Conservation (phyloP, 2,797 vertebrate genomes). For the Chelon labrosus region DNA sequence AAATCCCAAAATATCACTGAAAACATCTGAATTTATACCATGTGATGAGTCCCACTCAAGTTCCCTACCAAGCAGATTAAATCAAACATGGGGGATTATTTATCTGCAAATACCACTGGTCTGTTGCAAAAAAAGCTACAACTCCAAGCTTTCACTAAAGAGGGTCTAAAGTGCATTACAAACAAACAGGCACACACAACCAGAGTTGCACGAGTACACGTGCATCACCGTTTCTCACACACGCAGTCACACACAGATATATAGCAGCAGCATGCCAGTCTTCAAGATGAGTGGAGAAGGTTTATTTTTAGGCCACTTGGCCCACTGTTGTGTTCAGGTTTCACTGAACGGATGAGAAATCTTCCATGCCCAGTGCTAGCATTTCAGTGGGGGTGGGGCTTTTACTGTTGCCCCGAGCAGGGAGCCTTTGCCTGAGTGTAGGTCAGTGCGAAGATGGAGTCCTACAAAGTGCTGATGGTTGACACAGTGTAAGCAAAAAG, state of each 20-base stretch:
- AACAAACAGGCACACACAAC: slow-evolving; percentile 21
- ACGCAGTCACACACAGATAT: slow-evolving; percentile 31
- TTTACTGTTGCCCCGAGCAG: slow-evolving; percentile 68
- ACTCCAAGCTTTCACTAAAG: slow-evolving; percentile 53
- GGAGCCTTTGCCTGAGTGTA: slow-evolving; percentile 63
- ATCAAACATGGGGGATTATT: slow-evolving; percentile 56
- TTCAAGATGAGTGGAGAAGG: slow-evolving; percentile 74
- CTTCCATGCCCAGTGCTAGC: slow-evolving; percentile 66
- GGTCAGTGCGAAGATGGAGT: slow-evolving; percentile 68
- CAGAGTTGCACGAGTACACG: slow-evolving; percentile 23
- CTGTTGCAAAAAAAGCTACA: slow-evolving; percentile 20
- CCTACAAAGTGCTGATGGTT: slow-evolving; percentile 33
- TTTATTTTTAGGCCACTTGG: slow-evolving; percentile 82
- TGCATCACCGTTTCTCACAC: slow-evolving; percentile 14
- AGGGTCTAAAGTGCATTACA: slow-evolving; percentile 55
- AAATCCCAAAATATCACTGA: slow-evolving; percentile 16
- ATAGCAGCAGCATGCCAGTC: slow-evolving; percentile 62
- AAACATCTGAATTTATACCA: slow-evolving; percentile 14
- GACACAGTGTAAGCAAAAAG: slow-evolving; percentile 9
- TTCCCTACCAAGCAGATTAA: slow-evolving; percentile 45
- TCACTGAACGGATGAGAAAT: slow-evolving; percentile 79
- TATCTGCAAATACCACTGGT: slow-evolving; percentile 44
- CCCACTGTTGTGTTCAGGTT: slow-evolving; percentile 75
- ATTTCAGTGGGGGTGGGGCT: slow-evolving; percentile 61
- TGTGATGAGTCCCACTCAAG: slow-evolving; percentile 14